A percentile compares a stretch with the other conserved stretches of the same genome.
phyloP scores from a whole-genome alignment of 2,113 vertebrate species.

The Apaloderma vittatum region DNA sequence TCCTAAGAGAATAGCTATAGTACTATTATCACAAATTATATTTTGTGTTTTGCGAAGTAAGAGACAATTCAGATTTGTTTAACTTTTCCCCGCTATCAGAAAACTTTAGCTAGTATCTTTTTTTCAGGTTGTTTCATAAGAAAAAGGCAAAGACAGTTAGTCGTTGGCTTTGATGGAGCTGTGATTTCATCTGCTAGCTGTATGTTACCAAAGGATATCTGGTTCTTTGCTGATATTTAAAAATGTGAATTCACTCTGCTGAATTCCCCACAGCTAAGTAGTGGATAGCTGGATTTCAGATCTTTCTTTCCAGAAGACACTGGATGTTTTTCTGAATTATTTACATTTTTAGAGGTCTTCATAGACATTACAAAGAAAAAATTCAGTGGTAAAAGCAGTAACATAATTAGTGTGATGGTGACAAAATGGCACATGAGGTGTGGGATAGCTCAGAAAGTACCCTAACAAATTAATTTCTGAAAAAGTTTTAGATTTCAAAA shows the following conservation, averaged over 20 bases:
- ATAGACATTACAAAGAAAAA: neutral
- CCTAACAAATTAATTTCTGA: neutral
- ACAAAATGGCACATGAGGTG: neutral
- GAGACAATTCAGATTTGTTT: neutral
- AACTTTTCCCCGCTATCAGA: neutral
- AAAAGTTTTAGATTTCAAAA: neutral
- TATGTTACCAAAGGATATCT: neutral
- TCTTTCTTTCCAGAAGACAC: neutral
- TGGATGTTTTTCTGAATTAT: neutral
- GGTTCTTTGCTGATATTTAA: neutral
- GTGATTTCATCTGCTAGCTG: neutral
- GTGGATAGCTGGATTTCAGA: neutral
- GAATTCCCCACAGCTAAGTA: neutral
- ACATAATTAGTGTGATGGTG: neutral
- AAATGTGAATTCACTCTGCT: neutral
- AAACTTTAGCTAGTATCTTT: neutral
- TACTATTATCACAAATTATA: neutral
- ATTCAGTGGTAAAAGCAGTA: neutral
- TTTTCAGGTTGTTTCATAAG: neutral
- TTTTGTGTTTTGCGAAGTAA: neutral
- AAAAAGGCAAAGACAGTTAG: neutral
- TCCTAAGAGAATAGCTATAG: neutral
- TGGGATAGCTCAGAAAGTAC: neutral
- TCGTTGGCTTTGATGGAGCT: neutral
- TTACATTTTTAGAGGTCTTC: neutral